These are phyloP conservation scores for Ptychoptera albimana DNA, from an alignment of 2,888 invertebrate genomes.

Conservation along the genomic window DNA sequence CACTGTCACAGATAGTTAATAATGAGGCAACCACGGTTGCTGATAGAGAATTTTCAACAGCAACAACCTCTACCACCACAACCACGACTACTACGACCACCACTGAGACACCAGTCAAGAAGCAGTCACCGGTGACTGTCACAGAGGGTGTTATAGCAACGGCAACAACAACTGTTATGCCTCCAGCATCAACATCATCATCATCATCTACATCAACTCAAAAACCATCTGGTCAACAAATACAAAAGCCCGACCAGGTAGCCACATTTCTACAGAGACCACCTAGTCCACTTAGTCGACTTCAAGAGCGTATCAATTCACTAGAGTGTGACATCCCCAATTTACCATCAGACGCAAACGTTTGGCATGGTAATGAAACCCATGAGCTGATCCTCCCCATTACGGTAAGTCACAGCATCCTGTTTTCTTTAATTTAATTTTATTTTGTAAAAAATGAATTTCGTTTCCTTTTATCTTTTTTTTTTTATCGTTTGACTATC, in stretches of 20 bases:
- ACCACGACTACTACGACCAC: conserved; percentile 26
- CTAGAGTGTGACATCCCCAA: conserved; percentile 45
- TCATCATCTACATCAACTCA: conserved; percentile 16
- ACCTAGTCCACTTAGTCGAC: conserved; percentile 26
- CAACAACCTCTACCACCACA: conserved; percentile 17
- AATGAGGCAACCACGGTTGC: background rate
- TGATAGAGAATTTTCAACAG: background rate
- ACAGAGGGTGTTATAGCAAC: background rate
- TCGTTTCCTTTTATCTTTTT: no score
- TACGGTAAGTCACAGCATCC: conserved; percentile 36
- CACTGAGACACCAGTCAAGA: conserved; percentile 28
- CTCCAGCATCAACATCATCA: conserved; percentile 6
- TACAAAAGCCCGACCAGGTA: conserved; percentile 1
- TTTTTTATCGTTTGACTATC: no score
- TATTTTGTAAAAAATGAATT: background rate
- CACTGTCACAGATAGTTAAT: background rate
- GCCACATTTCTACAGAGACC: background rate
- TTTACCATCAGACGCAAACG: conserved; percentile 44
- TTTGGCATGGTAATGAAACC: conserved; percentile 57
- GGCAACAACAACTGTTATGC: background rate
- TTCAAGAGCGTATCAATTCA: conserved; percentile 46
- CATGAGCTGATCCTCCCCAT: conserved; percentile 50
- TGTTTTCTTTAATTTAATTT: background rate
- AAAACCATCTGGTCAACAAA: conserved; percentile 19
- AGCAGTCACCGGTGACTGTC: background rate